Base-by-base conservation (phyloP, 2,797 vertebrate genomes). In the Emys orbicularis region DNA sequence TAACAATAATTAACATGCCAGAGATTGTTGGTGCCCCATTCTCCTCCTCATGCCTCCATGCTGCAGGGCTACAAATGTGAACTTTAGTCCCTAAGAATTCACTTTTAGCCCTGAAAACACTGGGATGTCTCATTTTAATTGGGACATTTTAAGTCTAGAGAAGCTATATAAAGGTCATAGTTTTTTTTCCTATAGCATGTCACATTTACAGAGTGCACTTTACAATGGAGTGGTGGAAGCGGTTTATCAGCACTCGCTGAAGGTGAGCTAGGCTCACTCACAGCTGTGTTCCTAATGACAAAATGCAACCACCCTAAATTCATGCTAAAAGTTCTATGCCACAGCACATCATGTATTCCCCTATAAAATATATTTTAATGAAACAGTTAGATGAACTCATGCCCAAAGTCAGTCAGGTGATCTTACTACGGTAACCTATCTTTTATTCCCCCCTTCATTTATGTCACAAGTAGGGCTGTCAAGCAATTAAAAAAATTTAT, bases 1-100 rank as follows among this genome's bases (percentile, higher is more conserved):
- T 88, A 94, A 49, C 81, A 92, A 81, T 61, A 96, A 96, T 90
- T 94, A 65, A 16, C 74, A 92, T 84, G 79, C 96, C 88, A 95
- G 90, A 97, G 89, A 79, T 53, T 87, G 68, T 86, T 93, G 92
- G 89, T 94, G 29, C 13, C 50, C 2, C 25, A 8, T 76, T 84
- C 80, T 37, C 59, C 31, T 91, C 47, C 88, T 27, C 79, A 83
- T 25, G 79, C 90, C 95, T 89, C 88, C 50, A 77, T 91, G 82
- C 41, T 52, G 89, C 83, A 49, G 61, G 18, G 76, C 47, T 79
- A 89, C 72, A 90, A 93, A 27, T 3, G 34, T 31, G 44, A 47
- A 29, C 81, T 49, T 31, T 15, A 57, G 56, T 44, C 41, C 29
- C 56, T 59, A 10, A 19, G 41, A 56, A 59, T 34, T 47, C 65